Percentiles rank a stretch among this genome's conserved stretches.
Evolutionary conservation across 2,888 invertebrate genomes (phyloP).

Genomic region (Nomada flava): DNA sequence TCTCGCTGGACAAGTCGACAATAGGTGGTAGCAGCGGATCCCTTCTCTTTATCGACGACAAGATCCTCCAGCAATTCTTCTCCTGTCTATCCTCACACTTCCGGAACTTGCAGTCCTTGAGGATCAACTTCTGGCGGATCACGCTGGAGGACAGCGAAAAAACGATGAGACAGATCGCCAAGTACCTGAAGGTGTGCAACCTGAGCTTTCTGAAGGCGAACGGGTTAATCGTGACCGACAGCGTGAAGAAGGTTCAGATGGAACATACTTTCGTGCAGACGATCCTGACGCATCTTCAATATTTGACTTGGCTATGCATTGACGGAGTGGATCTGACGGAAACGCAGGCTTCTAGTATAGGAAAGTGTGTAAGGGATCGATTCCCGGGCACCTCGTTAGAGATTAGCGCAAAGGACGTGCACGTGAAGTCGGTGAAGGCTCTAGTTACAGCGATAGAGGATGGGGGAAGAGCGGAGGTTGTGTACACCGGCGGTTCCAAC

Average conservation of each 20-base stretch:
- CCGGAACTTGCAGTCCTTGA: constrained; percentile 82
- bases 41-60: constrained; percentile 84
- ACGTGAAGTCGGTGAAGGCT: constrained; percentile 80
- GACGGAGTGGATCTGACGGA: constrained; percentile 81
- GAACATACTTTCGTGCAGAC: constrained; percentile 83
- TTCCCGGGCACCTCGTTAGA: constrained; percentile 81
- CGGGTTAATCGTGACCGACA: constrained; percentile 81
- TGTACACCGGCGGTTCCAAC: constrained; percentile 80
- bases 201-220: constrained; percentile 82
- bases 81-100: constrained; percentile 83
- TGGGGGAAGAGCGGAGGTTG: constrained; percentile 81
- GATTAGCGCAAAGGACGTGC: constrained; percentile 82
- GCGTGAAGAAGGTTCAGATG: constrained; percentile 79
- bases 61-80: constrained; percentile 84
- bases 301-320: constrained; percentile 82
- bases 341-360: constrained; percentile 79
- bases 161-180: constrained; percentile 81
- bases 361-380: constrained; percentile 82
- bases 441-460: constrained; percentile 81
- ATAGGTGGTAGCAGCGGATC: constrained; percentile 81
- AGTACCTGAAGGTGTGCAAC: constrained; percentile 80
- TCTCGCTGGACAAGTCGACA: constrained; percentile 84
- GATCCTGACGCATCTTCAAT: constrained; percentile 78
- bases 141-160: constrained; percentile 81
- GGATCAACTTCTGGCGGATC: constrained; percentile 83